Evolutionary conservation across 2,113 vertebrate species (phyloP), one percentile per base, ranked within the genome.

Genomic region (Catagonus wagneri): DNA sequence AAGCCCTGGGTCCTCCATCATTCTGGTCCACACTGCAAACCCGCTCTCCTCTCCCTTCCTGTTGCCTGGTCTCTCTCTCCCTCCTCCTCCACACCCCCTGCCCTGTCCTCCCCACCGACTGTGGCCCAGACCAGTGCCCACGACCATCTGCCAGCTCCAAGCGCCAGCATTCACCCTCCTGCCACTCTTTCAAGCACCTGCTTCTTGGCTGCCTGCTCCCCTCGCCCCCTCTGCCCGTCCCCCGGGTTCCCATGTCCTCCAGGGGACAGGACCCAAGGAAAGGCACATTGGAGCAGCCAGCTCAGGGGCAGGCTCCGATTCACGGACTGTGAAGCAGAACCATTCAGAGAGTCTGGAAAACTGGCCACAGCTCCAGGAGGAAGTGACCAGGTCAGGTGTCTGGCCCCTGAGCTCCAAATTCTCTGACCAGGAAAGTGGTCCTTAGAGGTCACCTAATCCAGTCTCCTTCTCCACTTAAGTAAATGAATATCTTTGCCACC

Each of bases 71-170:
- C 75, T 36, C 84, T 71, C 95, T 72, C 13, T 0, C 94, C 58
- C 27, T 91, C 69, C 71, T 25, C 93, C 34, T 36, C 54, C 44
- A 44, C 44, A 44, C 52, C 54, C 17, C 52, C 68, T 96, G 93
- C 74, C 89, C 81, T 86, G 90, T 86, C 78, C 90, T 97, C 60
- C 63, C 96, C 61, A 93, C 79, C 71, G n/a, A 97, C 90, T 72
- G 14, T 22, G 79, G 95, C 90, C 91, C 95, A 96, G 94, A 95
- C 96, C 95, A 65, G 20, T 96, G 94, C 95, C 97, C 89, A 87
- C 63, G 11, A 93, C 97, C 97, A 97, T 97, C 95, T 97, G 97
- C 94, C 90, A 36, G 54, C 85, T 94, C 83, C 88, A 93, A 92
- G 86, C 0, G 58, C 95, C 93, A 90, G 56, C 74, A 71, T 13